Evolutionary conservation across 2,888 invertebrate species (phyloP).

Genomic region (Netelia inedita): DNA sequence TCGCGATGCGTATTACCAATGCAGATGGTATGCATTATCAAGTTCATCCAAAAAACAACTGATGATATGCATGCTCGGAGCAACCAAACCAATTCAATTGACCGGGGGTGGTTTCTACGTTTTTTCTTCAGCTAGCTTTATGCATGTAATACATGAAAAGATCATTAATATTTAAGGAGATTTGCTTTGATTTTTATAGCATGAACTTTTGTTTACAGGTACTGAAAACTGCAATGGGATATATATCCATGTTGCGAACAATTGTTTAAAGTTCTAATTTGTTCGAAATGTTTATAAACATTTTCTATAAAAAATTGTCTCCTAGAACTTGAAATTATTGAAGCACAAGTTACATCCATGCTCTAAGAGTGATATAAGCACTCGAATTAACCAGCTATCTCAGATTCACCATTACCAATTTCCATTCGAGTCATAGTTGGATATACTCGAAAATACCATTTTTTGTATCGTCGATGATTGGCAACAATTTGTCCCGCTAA

Average conservation of each 20-base stretch:
- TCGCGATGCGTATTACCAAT: conserved; percentile 86
- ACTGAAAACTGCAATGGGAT: conserved; percentile 39
- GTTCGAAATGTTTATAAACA: not conserved
- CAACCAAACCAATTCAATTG: conserved; percentile 86
- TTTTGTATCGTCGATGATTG: too few relatives aligned
- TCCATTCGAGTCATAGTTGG: too few relatives aligned
- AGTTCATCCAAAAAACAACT: conserved; percentile 84
- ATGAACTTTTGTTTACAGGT: conserved; percentile 1
- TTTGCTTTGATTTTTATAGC: not conserved
- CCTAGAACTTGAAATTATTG: not conserved
- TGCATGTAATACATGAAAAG: conserved; percentile 81
- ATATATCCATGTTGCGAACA: conserved; percentile 46
- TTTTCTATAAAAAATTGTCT: not conserved
- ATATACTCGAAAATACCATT: too few relatives aligned
- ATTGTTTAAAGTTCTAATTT: conserved; percentile 10
- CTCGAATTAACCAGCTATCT: too few relatives aligned
- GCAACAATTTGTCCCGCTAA: too few relatives aligned
- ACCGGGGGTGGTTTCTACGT: conserved; percentile 87
- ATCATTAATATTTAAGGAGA: too few relatives aligned
- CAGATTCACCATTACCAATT: too few relatives aligned
- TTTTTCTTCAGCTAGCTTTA: conserved; percentile 86
- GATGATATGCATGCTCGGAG: conserved; percentile 86
- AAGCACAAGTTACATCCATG: too few relatives aligned
- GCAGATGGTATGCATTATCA: conserved; percentile 87
- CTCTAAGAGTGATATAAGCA: too few relatives aligned